Percentiles rank a stretch among this genome's conserved stretches.
phyloP scores from a whole-genome alignment of 2,113 vertebrate species.

The Synchiropus splendidus region DNA sequence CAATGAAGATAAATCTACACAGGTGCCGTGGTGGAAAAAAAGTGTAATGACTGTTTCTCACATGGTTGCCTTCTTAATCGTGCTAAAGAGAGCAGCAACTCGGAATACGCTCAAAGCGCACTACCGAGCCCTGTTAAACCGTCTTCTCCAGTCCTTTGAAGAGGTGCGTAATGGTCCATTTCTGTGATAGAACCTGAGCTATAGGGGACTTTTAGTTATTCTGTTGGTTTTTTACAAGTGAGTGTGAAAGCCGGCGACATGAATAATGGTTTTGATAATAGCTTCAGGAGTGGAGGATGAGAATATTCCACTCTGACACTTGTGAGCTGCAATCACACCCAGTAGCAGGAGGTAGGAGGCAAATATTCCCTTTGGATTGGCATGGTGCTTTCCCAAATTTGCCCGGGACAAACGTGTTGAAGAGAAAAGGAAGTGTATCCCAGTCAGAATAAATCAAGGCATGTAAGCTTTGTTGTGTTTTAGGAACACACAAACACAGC shows the following conservation, averaged over 20 bases:
- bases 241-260: slow-evolving; percentile 19
- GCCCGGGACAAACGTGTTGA: too few species aligned
- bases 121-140: slow-evolving; percentile 37
- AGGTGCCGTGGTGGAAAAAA: slow-evolving; percentile 44
- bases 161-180: slow-evolving; percentile 38
- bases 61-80: slow-evolving; percentile 55
- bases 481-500: slow-evolving; percentile 43
- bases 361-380: slow-evolving; percentile 20
- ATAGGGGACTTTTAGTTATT: slow-evolving; percentile 29
- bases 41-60: slow-evolving; percentile 53
- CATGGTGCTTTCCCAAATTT: slow-evolving; percentile 6
- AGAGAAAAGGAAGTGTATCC: too few species aligned
- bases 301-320: slow-evolving; percentile 37
- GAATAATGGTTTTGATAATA: slow-evolving; percentile 48
- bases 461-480: slow-evolving; percentile 36
- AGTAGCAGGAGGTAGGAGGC: slow-evolving; percentile 16
- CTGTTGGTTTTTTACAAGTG: slow-evolving; percentile 43
- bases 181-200: slow-evolving; percentile 33
- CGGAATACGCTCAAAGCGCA: slow-evolving; percentile 32
- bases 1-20: slow-evolving; percentile 53
- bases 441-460: slow-evolving; percentile 43
- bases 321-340: slow-evolving; percentile 34
- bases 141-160: slow-evolving; percentile 35
- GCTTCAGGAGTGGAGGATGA: slow-evolving; percentile 36
- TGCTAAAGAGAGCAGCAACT: slow-evolving; percentile 47